Evolutionary conservation across 2,797 vertebrate genomes (phyloP).

Genomic region (Parambassis ranga): DNA sequence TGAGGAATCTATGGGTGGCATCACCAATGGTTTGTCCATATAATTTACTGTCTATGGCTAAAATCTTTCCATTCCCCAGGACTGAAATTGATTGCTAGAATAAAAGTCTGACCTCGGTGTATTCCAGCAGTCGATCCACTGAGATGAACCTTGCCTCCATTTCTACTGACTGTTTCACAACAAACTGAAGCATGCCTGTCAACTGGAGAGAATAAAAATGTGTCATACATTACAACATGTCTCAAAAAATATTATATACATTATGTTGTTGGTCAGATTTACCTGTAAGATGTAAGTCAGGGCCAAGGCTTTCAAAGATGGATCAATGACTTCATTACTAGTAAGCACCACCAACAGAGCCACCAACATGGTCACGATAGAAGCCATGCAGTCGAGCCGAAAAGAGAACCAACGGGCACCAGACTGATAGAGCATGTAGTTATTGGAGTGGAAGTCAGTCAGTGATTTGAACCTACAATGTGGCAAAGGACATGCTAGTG

Average conservation of each 20-base stretch:
- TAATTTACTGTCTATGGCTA: too few relatives aligned
- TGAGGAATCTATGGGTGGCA: too few relatives aligned
- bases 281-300: constrained; percentile 86
- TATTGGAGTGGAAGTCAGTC: constrained; percentile 80
- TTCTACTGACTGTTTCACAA: constrained; percentile 74
- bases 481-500: constrained; percentile 1
- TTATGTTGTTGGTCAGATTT: neutral
- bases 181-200: constrained; percentile 80
- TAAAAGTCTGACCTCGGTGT: constrained; percentile 67
- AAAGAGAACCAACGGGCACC: constrained; percentile 83
- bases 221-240: too few relatives aligned
- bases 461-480: constrained; percentile 82
- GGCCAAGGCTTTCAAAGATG: constrained; percentile 81
- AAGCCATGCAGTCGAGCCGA: constrained; percentile 78
- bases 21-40: too few relatives aligned
- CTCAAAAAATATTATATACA: too few relatives aligned
- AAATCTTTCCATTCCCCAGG: too few relatives aligned
- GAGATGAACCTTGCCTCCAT: constrained; percentile 84
- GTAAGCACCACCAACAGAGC: constrained; percentile 79
- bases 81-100: neutral
- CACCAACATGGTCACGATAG: constrained; percentile 68
- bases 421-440: constrained; percentile 78
- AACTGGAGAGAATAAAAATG: too few relatives aligned
- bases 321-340: constrained; percentile 53
- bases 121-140: constrained; percentile 79